Conservation (phyloP, 2,113 vertebrate species). For the Brachypteracias leptosomus region DNA sequence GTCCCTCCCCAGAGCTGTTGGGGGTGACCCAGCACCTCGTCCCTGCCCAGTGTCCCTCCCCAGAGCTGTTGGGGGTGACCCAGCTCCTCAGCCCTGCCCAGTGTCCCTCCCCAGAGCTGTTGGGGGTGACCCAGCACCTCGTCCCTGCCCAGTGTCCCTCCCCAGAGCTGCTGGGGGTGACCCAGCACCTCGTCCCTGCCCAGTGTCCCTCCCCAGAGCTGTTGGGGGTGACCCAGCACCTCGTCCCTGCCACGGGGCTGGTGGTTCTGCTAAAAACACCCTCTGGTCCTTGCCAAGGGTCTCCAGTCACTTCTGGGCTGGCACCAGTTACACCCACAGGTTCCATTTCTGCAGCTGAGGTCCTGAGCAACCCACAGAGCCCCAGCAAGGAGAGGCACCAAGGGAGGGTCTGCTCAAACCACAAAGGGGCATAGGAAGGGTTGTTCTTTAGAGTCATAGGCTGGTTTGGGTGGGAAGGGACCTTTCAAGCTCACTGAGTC, state of each 20-base stretch:
- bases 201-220: no score
- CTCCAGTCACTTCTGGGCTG: neutral
- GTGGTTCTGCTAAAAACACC: neutral
- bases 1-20: no score
- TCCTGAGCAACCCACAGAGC: neutral
- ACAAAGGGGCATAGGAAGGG: no score
- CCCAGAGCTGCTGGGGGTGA: neutral
- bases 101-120: no score
- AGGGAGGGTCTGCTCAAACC: neutral
- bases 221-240: accelerated
- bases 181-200: accelerated
- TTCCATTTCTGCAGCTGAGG: neutral
- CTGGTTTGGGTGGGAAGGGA: no score
- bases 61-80: accelerated
- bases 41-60: no score
- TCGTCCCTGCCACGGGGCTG: neutral
- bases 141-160: no score
- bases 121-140: accelerated
- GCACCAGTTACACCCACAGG: neutral
- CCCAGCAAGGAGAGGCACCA: accelerated
- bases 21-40: accelerated
- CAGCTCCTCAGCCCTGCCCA: neutral
- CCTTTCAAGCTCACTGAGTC: no score
- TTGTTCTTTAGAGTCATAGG: neutral
- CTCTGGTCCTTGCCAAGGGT: neutral